Evolutionary conservation across 2,797 vertebrate genomes (phyloP).

Genomic region (Valencia hispanica): DNA sequence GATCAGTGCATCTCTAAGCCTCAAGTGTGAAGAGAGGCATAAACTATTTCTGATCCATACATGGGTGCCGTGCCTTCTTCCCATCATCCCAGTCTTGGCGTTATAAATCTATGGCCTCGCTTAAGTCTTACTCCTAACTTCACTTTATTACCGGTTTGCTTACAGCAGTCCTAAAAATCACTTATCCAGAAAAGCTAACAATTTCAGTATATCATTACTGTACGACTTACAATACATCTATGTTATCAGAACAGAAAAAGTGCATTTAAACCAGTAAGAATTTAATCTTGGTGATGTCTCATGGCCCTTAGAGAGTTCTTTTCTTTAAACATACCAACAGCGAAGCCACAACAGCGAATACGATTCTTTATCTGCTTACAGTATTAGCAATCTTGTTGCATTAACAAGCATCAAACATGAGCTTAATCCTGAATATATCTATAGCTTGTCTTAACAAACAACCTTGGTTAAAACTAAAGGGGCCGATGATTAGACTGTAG

Average conservation of each 20-base stretch:
- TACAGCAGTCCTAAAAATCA: slow-evolving; percentile 73
- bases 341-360: slow-evolving; percentile 70
- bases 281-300: slow-evolving; percentile 64
- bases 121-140: slow-evolving; percentile 59
- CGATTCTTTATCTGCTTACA: slow-evolving; percentile 64
- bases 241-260: slow-evolving; percentile 75
- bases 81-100: slow-evolving; percentile 46
- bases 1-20: slow-evolving; percentile 5
- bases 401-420: slow-evolving; percentile 30
- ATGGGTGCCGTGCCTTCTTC: slow-evolving; percentile 36
- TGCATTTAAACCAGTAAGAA: slow-evolving; percentile 76
- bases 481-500: slow-evolving; percentile 36
- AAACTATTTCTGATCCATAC: slow-evolving; percentile 22
- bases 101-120: slow-evolving; percentile 65
- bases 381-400: slow-evolving; percentile 59
- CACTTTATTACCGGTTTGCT: slow-evolving; percentile 55
- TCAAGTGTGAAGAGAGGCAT: slow-evolving; percentile 10
- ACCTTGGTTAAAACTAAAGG: slow-evolving; percentile 42
- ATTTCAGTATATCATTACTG: slow-evolving; percentile 66
- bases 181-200: slow-evolving; percentile 61
- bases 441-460: slow-evolving; percentile 28
- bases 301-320: slow-evolving; percentile 50
- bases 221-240: slow-evolving; percentile 66
- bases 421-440: slow-evolving; percentile 39
- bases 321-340: slow-evolving; percentile 64